A percentile compares a stretch with the other conserved stretches of the same genome.
Conservation (phyloP, 2,113 vertebrate species). For the Halichoerus grypus region DNA sequence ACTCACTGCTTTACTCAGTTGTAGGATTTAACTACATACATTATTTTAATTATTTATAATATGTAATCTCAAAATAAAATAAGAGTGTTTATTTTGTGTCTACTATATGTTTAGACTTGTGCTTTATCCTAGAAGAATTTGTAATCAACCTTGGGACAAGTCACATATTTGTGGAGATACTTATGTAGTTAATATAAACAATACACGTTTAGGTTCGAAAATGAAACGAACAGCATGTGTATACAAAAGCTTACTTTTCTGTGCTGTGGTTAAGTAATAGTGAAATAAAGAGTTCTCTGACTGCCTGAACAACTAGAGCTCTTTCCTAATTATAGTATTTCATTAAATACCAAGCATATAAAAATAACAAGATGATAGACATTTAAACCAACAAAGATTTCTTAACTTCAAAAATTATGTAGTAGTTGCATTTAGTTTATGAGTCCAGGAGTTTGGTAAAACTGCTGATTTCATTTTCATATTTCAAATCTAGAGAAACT, state of each 20-base stretch:
- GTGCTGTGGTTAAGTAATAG: neutral
- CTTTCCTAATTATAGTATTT: constrained; percentile 1
- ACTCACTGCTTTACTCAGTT: neutral
- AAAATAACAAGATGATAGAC: neutral
- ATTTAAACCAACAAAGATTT: neutral
- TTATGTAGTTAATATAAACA: neutral
- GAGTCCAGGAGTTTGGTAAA: neutral
- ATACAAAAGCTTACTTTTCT: neutral
- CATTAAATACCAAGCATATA: neutral
- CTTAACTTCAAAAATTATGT: neutral
- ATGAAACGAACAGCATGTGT: neutral
- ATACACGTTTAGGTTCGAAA: neutral
- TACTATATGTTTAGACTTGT: neutral
- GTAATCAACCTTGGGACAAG: neutral
- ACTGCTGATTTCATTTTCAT: neutral
- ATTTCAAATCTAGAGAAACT: neutral
- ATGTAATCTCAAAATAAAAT: neutral
- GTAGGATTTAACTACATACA: neutral
- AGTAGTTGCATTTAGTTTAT: neutral
- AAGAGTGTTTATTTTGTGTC: neutral
- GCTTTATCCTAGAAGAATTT: neutral
- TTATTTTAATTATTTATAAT: neutral
- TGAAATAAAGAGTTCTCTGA: neutral
- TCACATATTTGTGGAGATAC: neutral
- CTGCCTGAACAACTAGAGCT: neutral